Conservation (phyloP, 2,797 vertebrate species). For the Moxostoma hubbsi region DNA sequence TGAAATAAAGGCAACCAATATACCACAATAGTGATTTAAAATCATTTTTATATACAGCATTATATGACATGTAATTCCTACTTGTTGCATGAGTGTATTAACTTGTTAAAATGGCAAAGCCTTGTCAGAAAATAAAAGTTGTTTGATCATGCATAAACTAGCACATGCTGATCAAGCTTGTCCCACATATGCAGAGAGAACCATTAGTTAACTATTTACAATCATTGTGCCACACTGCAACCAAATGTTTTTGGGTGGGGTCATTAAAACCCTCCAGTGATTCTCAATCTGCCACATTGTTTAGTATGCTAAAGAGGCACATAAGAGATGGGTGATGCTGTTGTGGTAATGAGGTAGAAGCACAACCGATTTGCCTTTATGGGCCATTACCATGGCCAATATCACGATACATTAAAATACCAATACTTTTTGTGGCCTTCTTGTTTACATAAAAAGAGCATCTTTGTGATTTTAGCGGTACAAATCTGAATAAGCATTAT, state of each 20-base stretch:
- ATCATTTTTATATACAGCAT: background rate
- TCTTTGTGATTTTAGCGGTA: background rate
- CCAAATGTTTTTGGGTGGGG: conserved; percentile 21
- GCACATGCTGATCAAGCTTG: background rate
- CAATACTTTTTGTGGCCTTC: background rate
- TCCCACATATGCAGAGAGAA: background rate
- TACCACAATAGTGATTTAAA: background rate
- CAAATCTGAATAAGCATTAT: too few relatives aligned
- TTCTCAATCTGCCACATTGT: conserved; percentile 1
- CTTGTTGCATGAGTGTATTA: too few relatives aligned
- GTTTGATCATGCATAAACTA: too few relatives aligned
- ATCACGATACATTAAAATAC: background rate
- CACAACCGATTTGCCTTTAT: background rate
- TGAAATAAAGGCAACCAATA: background rate
- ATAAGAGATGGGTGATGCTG: background rate
- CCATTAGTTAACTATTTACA: background rate
- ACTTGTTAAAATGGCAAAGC: too few relatives aligned
- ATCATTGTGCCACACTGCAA: conserved; percentile 2
- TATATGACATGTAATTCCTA: too few relatives aligned
- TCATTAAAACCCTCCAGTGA: background rate
- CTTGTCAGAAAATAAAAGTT: too few relatives aligned
- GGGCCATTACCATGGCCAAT: background rate
- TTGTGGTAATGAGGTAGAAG: conserved; percentile 7
- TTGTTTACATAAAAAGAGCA: background rate
- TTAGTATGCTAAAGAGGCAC: background rate